Base-by-base conservation (phyloP, 2,113 vertebrate species). In the Phoenicopterus ruber region DNA sequence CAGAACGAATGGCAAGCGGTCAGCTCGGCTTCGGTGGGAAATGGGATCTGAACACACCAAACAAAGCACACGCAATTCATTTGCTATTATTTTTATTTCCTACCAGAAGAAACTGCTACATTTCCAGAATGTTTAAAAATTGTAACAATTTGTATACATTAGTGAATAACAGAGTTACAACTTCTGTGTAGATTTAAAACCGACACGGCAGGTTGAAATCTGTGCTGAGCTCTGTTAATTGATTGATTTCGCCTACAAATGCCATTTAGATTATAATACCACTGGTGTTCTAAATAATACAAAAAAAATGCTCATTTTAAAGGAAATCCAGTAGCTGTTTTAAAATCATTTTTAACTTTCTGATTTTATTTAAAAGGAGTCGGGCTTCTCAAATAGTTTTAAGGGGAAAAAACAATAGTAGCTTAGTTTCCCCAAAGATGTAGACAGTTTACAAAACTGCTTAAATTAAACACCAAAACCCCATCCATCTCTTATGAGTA, bases 21-120 rank as follows among this genome's bases (percentile, higher is more conserved):
- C 59, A 28, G 61, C 61, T 55, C 11, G 2, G 46, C 83, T 86
- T 22, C 55, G 10, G n/a, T 11, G 54, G 25, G 44, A 44, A 52
- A 38, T 2, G n/a, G 0, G 6, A 70, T 14, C 0, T 0, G 21
- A 65, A 83, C 46, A 58, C 21, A 91, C 21, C 71, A 82, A 72
- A 93, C 24, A n/a, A 69, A 72, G 59, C 4, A 70, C 63, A 59
- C 63, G 2, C 2, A 17, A 9, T 46, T 74, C 7, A 16, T 54
- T 95, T 61, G 54, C 82, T 81, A 67, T 77, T 63, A 7, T 67
- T 88, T 97, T 93, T 88, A 96, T 95, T 97, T 97, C 86, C 95
- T 94, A 79, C 72, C 44, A 42, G 87, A 95, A 95, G 77, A 92
- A 97, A 95, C 62, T 54, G 87, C 92, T 90, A 92, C 86, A 90